Conservation (phyloP, 2,797 vertebrate genomes). For the Chromobotia macracanthus region DNA sequence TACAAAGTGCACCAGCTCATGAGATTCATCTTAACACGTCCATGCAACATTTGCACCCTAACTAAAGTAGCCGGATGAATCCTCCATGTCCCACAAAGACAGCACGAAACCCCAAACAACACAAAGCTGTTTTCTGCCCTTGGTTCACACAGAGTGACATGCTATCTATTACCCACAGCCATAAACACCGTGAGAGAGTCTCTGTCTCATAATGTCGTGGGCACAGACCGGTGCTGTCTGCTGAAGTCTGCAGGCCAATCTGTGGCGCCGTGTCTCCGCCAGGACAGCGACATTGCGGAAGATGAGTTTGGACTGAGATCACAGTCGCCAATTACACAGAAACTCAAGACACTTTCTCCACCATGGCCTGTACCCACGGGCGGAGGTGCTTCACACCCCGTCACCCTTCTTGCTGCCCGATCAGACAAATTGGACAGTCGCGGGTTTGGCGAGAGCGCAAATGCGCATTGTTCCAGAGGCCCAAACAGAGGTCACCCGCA, state of each 20-base stretch:
- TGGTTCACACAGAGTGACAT: conserved; percentile 36
- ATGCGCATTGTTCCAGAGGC: conserved; percentile 28
- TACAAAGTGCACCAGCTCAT: conserved; percentile 43
- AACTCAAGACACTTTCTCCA: conserved; percentile 32
- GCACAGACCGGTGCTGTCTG: conserved; percentile 52
- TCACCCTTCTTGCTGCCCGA: conserved; percentile 5
- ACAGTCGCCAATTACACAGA: conserved; percentile 44
- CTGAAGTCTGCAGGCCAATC: conserved; percentile 60
- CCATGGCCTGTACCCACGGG: conserved; percentile 8
- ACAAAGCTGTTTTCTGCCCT: conserved; percentile 8
- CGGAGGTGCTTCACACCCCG: conserved; percentile 27
- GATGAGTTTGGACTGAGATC: conserved; percentile 49
- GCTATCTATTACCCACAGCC: conserved; percentile 41
- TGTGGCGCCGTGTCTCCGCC: conserved; percentile 49
- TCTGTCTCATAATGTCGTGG: conserved; percentile 39
- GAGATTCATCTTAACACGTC: conserved; percentile 36
- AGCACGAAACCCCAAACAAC: conserved; percentile 25
- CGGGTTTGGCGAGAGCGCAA: conserved; percentile 21
- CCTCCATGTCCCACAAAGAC: conserved; percentile 22
- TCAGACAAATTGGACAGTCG: conserved; percentile 45
- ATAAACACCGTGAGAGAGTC: conserved; percentile 50
- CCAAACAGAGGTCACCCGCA: conserved; percentile 6
- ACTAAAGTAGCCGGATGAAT: conserved; percentile 49
- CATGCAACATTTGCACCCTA: conserved; percentile 31
- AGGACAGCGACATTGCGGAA: conserved; percentile 56